Evolutionary conservation across 2,888 invertebrate species (phyloP).

Genomic region (Oscheius onirici): DNA sequence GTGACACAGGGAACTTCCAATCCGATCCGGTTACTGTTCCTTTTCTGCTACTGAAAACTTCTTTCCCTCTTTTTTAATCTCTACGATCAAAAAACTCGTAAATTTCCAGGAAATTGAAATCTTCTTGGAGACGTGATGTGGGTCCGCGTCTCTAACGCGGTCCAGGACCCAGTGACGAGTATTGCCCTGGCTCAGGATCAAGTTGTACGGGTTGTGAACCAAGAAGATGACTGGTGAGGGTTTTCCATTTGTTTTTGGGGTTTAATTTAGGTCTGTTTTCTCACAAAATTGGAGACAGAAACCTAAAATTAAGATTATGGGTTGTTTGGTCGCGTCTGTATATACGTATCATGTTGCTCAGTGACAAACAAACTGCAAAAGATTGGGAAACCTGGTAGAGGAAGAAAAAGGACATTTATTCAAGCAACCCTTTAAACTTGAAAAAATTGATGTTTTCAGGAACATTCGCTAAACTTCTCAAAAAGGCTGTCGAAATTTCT

Average conservation of each 20-base stretch:
- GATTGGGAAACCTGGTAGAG: background rate
- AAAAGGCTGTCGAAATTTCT: too few relatives aligned
- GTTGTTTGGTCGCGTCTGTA: too few relatives aligned
- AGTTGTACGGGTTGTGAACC: slow-evolving; percentile 24
- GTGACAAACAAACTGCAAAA: too few relatives aligned
- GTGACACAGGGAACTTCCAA: background rate
- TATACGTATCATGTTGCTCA: too few relatives aligned
- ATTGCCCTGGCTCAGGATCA: slow-evolving; percentile 36
- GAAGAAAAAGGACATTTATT: too few relatives aligned
- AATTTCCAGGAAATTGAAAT: background rate
- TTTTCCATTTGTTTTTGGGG: background rate
- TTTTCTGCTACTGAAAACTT: too few relatives aligned
- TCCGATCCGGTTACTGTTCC: background rate
- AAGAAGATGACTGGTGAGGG: slow-evolving; percentile 32
- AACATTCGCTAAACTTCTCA: too few relatives aligned
- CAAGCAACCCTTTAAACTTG: too few relatives aligned
- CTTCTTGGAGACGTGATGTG: slow-evolving; percentile 2
- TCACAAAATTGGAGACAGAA: background rate
- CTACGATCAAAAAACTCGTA: background rate
- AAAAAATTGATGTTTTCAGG: too few relatives aligned
- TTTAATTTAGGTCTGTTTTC: background rate
- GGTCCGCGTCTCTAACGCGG: slow-evolving; percentile 36
- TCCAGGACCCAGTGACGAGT: slow-evolving; percentile 31
- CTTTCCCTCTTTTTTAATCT: background rate
- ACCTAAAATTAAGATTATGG: background rate